Evolutionary conservation across 1,140 invertebrate species (phyloP).

Genomic region (Formica selysi): DNA sequence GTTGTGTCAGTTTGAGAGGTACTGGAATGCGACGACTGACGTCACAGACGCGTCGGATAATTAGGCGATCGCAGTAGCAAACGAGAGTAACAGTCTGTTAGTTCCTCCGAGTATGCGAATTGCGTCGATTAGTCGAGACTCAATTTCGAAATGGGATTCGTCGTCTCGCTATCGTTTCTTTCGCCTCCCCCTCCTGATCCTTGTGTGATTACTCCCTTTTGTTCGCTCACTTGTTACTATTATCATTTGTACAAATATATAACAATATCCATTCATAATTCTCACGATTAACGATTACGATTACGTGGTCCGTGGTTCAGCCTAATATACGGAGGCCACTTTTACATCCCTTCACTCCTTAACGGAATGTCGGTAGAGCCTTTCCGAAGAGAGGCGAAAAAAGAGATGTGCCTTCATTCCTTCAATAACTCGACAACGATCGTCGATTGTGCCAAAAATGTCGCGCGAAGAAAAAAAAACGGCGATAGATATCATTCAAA

Average conservation of each 20-base stretch:
- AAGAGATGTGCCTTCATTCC: slow-evolving; percentile 37
- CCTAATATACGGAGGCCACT: slow-evolving; percentile 55
- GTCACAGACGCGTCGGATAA: slow-evolving; percentile 50
- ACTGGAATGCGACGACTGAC: slow-evolving; percentile 70
- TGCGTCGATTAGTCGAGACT: slow-evolving; percentile 48
- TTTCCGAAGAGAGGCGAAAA: slow-evolving; percentile 51
- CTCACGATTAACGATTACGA: slow-evolving; percentile 49
- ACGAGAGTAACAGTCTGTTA: slow-evolving; percentile 22
- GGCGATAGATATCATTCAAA: slow-evolving; percentile 23
- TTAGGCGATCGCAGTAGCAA: slow-evolving; percentile 30
- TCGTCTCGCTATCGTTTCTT: slow-evolving; percentile 35
- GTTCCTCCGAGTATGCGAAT: slow-evolving; percentile 36
- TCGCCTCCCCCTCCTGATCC: slow-evolving; percentile 53
- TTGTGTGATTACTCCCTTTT: slow-evolving; percentile 19
- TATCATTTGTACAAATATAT: slow-evolving; percentile 69
- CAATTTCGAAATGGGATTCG: slow-evolving; percentile 15
- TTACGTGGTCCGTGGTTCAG: slow-evolving; percentile 64
- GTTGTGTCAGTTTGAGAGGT: slow-evolving; percentile 51
- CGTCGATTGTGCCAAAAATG: slow-evolving; percentile 4
- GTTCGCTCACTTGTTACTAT: slow-evolving; percentile 45
- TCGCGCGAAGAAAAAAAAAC: slow-evolving; percentile 35
- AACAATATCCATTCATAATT: slow-evolving; percentile 48
- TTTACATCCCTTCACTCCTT: slow-evolving; percentile 39
- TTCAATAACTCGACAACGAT: slow-evolving; percentile 43
- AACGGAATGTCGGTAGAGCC: slow-evolving; percentile 28